A percentile compares a stretch with the other conserved stretches of the same genome.
Conservation (phyloP, 2,113 vertebrate genomes). For the Siniperca knerii region DNA sequence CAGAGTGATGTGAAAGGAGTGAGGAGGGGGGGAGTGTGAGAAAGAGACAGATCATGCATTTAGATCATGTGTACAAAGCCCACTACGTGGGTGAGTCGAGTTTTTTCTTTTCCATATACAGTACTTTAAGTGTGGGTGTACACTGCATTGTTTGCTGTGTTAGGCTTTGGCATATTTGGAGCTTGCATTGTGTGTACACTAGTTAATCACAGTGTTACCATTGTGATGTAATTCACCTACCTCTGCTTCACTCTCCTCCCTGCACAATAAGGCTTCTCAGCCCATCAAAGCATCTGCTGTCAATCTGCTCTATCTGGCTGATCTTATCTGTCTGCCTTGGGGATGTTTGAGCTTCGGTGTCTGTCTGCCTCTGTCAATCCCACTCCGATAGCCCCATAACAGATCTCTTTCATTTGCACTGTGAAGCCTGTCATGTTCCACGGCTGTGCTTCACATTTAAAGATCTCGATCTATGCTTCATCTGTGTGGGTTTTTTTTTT, state of each 20-base stretch:
- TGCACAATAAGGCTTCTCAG: constrained; percentile 3
- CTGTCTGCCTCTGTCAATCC: constrained; percentile 43
- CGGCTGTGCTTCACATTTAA: constrained; percentile 14
- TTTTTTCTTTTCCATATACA: constrained; percentile 58
- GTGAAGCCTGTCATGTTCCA: constrained; percentile 53
- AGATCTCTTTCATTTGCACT: constrained; percentile 46
- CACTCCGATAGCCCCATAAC: constrained; percentile 37
- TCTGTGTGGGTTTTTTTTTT: neutral
- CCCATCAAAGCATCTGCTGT: constrained; percentile 56
- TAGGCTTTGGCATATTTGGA: constrained; percentile 61
- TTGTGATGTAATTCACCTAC: constrained; percentile 40
- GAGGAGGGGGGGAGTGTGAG: constrained; percentile 21
- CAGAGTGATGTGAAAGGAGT: constrained; percentile 40
- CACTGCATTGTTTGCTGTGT: constrained; percentile 60
- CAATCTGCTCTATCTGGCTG: constrained; percentile 48
- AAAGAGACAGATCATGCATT: constrained; percentile 58
- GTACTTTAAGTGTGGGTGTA: constrained; percentile 64
- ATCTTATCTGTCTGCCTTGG: constrained; percentile 67
- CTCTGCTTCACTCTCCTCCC: constrained; percentile 14
- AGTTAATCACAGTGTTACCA: constrained; percentile 50
- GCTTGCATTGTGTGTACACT: constrained; percentile 37
- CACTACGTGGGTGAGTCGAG: constrained; percentile 71
- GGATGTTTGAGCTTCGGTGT: constrained; percentile 41
- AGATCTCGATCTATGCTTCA: constrained; percentile 37
- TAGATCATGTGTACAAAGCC: constrained; percentile 69